These are phyloP conservation scores for Spongilla lacustris DNA, from an alignment of 37 sponge, comb jelly and placozoan genomes.

Conservation along the genomic window DNA sequence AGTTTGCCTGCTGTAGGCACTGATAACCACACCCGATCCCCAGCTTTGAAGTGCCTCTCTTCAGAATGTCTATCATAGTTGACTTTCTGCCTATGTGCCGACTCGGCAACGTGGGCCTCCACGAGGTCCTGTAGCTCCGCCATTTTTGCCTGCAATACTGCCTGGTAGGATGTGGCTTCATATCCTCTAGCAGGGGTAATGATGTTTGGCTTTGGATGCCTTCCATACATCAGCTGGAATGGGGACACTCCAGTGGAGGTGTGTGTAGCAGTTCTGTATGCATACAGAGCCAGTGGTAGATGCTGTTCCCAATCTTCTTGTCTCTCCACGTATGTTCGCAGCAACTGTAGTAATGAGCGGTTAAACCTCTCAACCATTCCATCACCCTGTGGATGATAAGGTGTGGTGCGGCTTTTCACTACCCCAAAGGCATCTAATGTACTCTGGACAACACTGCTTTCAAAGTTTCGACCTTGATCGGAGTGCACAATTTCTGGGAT, in stretches of 20 bases:
- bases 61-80: slow-evolving; percentile 19
- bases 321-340: slow-evolving; percentile 42
- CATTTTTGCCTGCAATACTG: slow-evolving; percentile 14
- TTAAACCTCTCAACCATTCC: slow-evolving; percentile 78
- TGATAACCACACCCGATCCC: slow-evolving; percentile 69
- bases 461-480: slow-evolving; percentile 71
- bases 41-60: slow-evolving; percentile 13
- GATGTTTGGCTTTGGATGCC: slow-evolving; percentile 2
- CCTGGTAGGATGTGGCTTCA: slow-evolving; percentile 35
- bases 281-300: slow-evolving; percentile 57
- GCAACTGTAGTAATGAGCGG: slow-evolving; percentile 44
- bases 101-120: slow-evolving; percentile 18
- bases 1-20: slow-evolving; percentile 70
- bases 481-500: slow-evolving; percentile 47
- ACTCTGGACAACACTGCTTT: slow-evolving; percentile 26
- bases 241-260: slow-evolving; percentile 51
- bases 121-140: slow-evolving; percentile 49
- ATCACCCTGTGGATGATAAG: slow-evolving; percentile 68
- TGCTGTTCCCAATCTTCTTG: slow-evolving; percentile 63
- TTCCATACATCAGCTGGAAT: slow-evolving; percentile 64
- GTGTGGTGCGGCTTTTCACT: slow-evolving; percentile 30
- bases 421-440: slow-evolving; percentile 52
- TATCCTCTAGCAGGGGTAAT: neutral
- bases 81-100: slow-evolving; percentile 27
- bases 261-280: slow-evolving; percentile 53